Evolutionary conservation across 2,113 vertebrate species (phyloP).

Genomic region (Ailurus styani): DNA sequence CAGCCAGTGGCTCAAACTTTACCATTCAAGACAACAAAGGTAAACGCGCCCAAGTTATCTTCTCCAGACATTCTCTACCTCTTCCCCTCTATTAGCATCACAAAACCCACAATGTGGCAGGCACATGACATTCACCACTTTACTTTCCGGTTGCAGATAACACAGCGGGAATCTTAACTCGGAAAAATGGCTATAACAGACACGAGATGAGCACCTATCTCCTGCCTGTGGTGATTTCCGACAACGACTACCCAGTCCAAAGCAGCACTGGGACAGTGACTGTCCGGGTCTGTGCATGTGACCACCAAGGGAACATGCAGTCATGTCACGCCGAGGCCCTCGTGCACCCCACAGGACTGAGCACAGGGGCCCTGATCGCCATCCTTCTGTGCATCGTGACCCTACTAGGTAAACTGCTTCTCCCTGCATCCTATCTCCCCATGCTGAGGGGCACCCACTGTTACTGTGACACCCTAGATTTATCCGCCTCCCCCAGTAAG

Average conservation of each 20-base stretch:
- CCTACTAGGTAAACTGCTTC: constrained; percentile 89
- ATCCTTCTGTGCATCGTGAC: constrained; percentile 96
- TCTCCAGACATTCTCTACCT: neutral
- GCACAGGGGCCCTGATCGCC: constrained; percentile 95
- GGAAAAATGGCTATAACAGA: constrained; percentile 89
- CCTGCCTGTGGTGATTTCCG: constrained; percentile 94
- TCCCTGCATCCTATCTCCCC: constrained; percentile 69
- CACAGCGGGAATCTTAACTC: constrained; percentile 93
- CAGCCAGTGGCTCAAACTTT: constrained; percentile 91
- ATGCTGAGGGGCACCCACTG: constrained; percentile 44
- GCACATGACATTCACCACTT: neutral
- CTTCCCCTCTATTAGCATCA: neutral
- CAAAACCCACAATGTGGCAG: fast-evolving
- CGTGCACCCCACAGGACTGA: constrained; percentile 92
- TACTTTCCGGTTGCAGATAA: constrained; percentile 88
- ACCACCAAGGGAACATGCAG: constrained; percentile 94
- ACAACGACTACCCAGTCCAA: constrained; percentile 90
- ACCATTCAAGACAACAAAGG: constrained; percentile 96
- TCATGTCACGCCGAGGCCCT: constrained; percentile 94
- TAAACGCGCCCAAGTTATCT: constrained; percentile 65
- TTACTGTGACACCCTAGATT: constrained; percentile 67
- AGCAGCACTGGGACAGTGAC: constrained; percentile 96
- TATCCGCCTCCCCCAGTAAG: constrained; percentile 62
- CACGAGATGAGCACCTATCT: constrained; percentile 91
- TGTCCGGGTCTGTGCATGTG: constrained; percentile 93